Conservation (phyloP, 2,113 vertebrate genomes). For the Rhinichthys klamathensis region DNA sequence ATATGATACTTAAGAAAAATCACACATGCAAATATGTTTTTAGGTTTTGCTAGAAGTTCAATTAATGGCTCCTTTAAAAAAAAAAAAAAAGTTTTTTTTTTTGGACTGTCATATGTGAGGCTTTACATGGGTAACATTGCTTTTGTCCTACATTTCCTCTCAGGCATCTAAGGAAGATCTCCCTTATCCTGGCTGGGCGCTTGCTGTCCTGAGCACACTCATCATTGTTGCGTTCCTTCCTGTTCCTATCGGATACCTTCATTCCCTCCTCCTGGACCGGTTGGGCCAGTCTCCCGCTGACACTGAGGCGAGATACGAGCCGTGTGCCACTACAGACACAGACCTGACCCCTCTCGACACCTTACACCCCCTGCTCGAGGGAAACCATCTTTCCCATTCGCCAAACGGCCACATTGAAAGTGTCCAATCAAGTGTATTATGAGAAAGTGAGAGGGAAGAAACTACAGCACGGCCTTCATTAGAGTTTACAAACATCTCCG, state of each 20-base stretch:
- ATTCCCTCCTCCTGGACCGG: conserved; percentile 53
- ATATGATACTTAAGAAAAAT: too few species aligned
- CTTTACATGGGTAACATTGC: too few species aligned
- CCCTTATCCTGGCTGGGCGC: conserved; percentile 79
- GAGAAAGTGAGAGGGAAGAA: neutral
- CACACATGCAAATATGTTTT: too few species aligned
- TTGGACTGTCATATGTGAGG: too few species aligned
- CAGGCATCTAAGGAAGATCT: conserved; percentile 76
- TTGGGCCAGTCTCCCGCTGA: conserved; percentile 7
- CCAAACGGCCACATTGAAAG: conserved; percentile 38
- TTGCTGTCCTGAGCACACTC: conserved; percentile 75
- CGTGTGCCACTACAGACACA: conserved; percentile 53
- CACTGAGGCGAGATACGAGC: conserved; percentile 36
- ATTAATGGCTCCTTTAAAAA: too few species aligned
- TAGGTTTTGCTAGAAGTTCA: too few species aligned
- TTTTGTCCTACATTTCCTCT: neutral
- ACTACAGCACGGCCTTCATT: neutral
- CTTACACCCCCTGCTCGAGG: neutral
- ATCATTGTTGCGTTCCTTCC: conserved; percentile 75
- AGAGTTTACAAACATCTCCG: neutral
- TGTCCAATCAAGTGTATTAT: conserved; percentile 53
- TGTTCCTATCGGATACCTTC: conserved; percentile 70
- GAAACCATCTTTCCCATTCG: conserved; percentile 34
- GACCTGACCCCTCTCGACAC: conserved; percentile 59
- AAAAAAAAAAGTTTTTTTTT: too few species aligned